Base-by-base conservation (phyloP, 2,797 vertebrate species). In the Megaceryle alcyon region DNA sequence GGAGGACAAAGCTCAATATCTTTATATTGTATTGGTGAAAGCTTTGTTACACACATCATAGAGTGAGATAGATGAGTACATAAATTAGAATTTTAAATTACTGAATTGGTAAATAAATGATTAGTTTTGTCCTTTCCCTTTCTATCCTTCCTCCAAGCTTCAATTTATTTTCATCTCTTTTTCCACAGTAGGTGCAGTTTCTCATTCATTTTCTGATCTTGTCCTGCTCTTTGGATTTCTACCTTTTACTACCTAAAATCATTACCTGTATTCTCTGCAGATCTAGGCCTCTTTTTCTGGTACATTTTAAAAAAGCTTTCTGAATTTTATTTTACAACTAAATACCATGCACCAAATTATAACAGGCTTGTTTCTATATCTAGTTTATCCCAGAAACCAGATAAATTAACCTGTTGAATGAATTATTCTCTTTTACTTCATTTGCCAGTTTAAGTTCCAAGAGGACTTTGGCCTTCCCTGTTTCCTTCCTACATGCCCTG, bases 11-110 rank as follows among this genome's bases (percentile, higher is more conserved):
- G 22, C 85, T 91, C 65, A 94, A 88, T 44, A 10, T 57, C 53
- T 86, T 90, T 94, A 65, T 89, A 39, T 54, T n/a, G 87, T 81
- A 83, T 46, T 46, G 61, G 90, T 88, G 87, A 83, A 90, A 92
- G 76, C 82, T 94, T 94, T 91, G 72, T 75, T 80, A 88, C 49
- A 75, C 44, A 75, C 53, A 86, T 14, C 57, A 75, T 8, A 88
- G 20, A 71, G 14, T 64, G 37, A 65, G 61, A 92, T 71, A 86
- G 69, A 83, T 39, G 26, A 33, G 43, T 75, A 89, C 54, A 81
- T 88, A 91, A 94, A 90, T 94, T 92, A 92, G 89, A 95, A 95
- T 92, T 92, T 91, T 75, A 91, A 82, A 86, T 94, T 0, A 49
- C 29, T 69, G 41, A 35, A 61, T 65, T 64, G 16, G 65, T 95